Evolutionary conservation across 1,140 invertebrate species (phyloP), one percentile per base, ranked within the genome.

Genomic region (Plutomurus gul): DNA sequence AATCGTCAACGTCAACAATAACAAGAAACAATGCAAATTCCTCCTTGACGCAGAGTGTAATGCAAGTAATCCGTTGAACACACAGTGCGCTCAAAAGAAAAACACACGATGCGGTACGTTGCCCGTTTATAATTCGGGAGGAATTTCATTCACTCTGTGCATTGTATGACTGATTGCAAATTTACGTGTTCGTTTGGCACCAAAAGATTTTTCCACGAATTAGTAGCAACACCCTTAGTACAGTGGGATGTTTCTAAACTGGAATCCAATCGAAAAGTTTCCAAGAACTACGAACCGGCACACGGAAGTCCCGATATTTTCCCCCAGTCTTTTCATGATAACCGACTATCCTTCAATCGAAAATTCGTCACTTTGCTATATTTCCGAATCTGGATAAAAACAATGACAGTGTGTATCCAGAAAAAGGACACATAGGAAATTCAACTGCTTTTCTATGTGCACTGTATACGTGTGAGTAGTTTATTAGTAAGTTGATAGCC

Each of bases 1-100:
- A 65, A 65, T 65, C 56, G 36, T 65, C 56, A 65, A 65, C 56
- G 56, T 65, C 56, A 65, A 65, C 56, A 65, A 33, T 65, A 65
- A 65, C 36, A 65, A 30, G 56, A 65, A 65, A 65, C 30, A 18
- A 65, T 65, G 27, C 56, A 30, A 65, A 65, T 65, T 65, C 56
- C 56, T 60, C 27, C 30, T 4, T 65, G 56, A 65, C 27, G 56
- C 56, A 65, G 36, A 65, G 56, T 65, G 56, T 27, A 56, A 56
- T 30, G 51, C 30, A 65, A 65, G 16, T 18, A 65, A 65, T 65
- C 5, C 18, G 20, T 51, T 22, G 20, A 51, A 22, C 47, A 51
- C 47, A 51, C 47, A 13, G 46, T 1, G 20, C 10, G 20, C 46
- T 16, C 25, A 18, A 51, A 18, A 49, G 20, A 18, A 49, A 18